These are phyloP conservation scores for Luperina nickerlii DNA, from an alignment of 2,888 invertebrate genomes.

Conservation along the genomic window DNA sequence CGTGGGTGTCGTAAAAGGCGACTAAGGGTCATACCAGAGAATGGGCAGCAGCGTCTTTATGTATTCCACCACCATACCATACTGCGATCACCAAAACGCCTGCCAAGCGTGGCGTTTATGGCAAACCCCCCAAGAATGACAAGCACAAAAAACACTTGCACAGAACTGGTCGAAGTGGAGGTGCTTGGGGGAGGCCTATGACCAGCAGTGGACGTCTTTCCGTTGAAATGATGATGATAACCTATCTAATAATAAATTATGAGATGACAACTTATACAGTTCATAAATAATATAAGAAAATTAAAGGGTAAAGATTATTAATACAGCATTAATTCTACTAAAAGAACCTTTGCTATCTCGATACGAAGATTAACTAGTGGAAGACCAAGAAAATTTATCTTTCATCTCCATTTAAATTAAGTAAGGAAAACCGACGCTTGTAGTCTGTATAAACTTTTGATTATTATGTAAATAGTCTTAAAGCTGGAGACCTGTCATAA, in stretches of 20 bases:
- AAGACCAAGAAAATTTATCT: slow-evolving; percentile 40
- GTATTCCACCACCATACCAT: too few species aligned
- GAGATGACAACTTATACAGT: neutral
- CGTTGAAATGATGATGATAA: too few species aligned
- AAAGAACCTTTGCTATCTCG: slow-evolving; percentile 7
- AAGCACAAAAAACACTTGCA: too few species aligned
- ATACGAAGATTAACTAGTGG: slow-evolving; percentile 16
- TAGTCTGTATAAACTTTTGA: slow-evolving; percentile 49
- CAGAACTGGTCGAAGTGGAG: too few species aligned
- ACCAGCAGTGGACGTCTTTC: too few species aligned
- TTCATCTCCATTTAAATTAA: slow-evolving; percentile 52
- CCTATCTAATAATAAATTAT: neutral
- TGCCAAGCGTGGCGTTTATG: too few species aligned
- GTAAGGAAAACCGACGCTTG: slow-evolving; percentile 28
- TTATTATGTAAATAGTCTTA: slow-evolving; percentile 51
- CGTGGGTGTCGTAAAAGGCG: too few species aligned
- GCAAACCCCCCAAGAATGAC: too few species aligned
- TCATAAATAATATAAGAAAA: neutral
- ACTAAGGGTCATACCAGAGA: too few species aligned
- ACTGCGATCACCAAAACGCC: too few species aligned
- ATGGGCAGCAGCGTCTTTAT: too few species aligned
- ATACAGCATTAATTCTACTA: slow-evolving; percentile 3
- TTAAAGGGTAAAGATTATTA: neutral
- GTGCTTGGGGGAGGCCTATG: too few species aligned
- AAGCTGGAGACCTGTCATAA: slow-evolving; percentile 38